A percentile compares a stretch with the other conserved stretches of the same genome.
phyloP scores from a whole-genome alignment of 2,888 invertebrate species.

The Oxyscelio sp. region DNA sequence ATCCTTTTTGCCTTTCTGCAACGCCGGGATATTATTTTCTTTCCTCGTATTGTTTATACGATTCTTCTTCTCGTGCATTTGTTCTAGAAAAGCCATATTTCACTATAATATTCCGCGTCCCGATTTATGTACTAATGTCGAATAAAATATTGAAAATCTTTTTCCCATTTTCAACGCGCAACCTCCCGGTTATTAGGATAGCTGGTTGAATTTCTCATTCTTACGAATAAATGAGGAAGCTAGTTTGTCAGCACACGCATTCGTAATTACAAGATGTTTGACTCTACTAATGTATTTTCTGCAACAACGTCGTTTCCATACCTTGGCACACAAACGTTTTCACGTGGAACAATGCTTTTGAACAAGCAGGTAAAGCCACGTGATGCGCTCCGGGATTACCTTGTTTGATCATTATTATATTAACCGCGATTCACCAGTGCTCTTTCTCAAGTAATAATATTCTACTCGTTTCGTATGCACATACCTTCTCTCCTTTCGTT shows the following conservation, averaged over 20 bases:
- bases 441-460: conserved; percentile 64
- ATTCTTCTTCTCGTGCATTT: conserved; percentile 1
- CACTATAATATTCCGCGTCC: not conserved
- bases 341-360: conserved; percentile 69
- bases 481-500: conserved; percentile 9
- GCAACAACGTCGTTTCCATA: conserved; percentile 33
- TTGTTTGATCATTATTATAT: conserved; percentile 74
- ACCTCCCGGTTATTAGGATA: not conserved
- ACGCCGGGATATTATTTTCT: conserved; percentile 42
- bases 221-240: conserved; percentile 30
- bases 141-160: not conserved
- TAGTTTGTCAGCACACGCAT: conserved; percentile 42
- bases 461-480: conserved; percentile 50
- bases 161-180: conserved; percentile 2
- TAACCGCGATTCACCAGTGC: conserved; percentile 65
- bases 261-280: conserved; percentile 57
- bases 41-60: conserved; percentile 44
- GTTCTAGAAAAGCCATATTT: conserved; percentile 27
- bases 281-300: conserved; percentile 57
- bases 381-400: conserved; percentile 64
- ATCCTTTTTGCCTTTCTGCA: conserved; percentile 11
- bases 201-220: conserved; percentile 7
- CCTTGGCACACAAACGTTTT: conserved; percentile 48
- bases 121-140: not conserved
- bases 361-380: conserved; percentile 64